Percentiles rank a stretch among this genome's conserved stretches.
Conservation (phyloP, 2,113 vertebrate genomes). For the Campylomormyrus numenius region DNA sequence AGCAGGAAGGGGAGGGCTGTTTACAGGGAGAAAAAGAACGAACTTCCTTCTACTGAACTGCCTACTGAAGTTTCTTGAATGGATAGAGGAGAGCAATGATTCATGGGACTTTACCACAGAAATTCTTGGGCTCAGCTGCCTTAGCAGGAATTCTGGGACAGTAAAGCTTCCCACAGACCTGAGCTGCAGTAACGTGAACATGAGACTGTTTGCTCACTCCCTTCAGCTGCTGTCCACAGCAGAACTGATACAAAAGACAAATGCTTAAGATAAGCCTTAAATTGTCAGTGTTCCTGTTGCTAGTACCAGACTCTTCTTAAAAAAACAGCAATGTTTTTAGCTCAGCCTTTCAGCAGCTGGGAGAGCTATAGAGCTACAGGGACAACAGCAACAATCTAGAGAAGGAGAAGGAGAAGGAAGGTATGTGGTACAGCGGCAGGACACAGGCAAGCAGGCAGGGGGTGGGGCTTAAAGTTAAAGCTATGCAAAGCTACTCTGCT, state of each 20-base stretch:
- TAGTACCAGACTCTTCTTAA: not conserved
- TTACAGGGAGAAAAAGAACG: not conserved
- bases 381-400: not conserved
- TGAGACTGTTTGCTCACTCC: conserved; percentile 6
- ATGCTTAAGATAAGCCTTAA: not conserved
- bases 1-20: conserved; percentile 15
- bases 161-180: not conserved
- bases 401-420: not conserved
- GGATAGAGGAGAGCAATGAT: not conserved
- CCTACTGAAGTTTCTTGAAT: not conserved
- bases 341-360: conserved; percentile 47
- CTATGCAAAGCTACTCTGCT: not conserved
- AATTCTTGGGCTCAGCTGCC: not conserved
- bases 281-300: not conserved
- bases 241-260: not conserved
- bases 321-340: not conserved
- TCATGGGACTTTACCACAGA: conserved; percentile 20
- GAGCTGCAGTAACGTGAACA: not conserved
- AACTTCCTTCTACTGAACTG: not conserved
- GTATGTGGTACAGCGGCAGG: not conserved
- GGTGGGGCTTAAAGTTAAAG: conserved; percentile 16
- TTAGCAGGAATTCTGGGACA: conserved; percentile 11
- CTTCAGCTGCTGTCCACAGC: not conserved
- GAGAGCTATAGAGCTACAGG: conserved; percentile 35
- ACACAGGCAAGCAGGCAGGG: not conserved